Conservation (phyloP, 2,113 vertebrate species). For the Sturnus vulgaris region DNA sequence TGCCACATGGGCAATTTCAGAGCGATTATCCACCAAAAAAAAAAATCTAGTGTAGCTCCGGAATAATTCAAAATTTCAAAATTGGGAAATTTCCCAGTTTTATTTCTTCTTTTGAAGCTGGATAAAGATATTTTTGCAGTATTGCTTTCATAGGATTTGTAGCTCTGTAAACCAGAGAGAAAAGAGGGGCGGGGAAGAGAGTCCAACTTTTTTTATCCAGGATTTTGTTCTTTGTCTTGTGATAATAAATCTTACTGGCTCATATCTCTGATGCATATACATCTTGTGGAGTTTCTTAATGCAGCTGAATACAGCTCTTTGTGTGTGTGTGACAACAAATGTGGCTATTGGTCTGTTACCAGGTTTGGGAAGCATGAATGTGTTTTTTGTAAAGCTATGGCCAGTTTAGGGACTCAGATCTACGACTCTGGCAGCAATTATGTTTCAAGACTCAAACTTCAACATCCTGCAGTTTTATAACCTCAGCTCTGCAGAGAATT, state of each 20-base stretch:
- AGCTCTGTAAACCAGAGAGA: neutral
- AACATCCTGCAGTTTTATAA: neutral
- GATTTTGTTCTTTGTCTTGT: neutral
- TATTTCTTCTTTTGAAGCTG: neutral
- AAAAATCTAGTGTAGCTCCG: neutral
- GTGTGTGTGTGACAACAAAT: neutral
- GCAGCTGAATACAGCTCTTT: neutral
- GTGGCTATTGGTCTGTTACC: neutral
- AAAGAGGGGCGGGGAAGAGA: neutral
- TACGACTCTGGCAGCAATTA: neutral
- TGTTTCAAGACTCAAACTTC: neutral
- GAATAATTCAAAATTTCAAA: neutral
- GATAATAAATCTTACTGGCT: neutral
- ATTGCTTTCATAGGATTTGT: neutral
- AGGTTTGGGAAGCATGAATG: neutral
- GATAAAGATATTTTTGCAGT: neutral
- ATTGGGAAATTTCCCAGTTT: neutral
- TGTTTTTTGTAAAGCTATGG: neutral
- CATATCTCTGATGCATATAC: neutral
- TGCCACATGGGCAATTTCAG: neutral
- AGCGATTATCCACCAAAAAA: neutral
- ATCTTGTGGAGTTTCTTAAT: neutral
- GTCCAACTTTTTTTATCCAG: neutral
- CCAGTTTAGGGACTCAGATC: neutral
- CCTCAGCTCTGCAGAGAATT: neutral